phyloP scores from a whole-genome alignment of 2,113 vertebrate genomes.

The Tor tambroides region DNA sequence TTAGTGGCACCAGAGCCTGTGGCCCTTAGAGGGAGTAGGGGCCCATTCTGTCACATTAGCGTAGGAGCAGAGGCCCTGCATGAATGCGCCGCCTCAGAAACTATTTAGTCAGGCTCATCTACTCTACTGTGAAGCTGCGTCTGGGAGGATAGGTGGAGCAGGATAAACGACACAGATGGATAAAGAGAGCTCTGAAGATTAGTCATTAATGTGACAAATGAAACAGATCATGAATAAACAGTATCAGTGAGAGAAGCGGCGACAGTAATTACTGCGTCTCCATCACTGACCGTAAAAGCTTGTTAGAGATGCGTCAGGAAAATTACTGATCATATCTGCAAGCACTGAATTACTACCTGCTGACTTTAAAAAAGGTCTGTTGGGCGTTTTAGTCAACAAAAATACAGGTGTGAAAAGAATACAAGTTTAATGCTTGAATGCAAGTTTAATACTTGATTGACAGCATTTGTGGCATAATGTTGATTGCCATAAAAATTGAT shows the following conservation, averaged over 20 bases:
- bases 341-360: constrained; percentile 20
- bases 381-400: not conserved
- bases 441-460: not conserved
- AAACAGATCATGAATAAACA: constrained; percentile 56
- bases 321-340: constrained; percentile 25
- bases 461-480: not conserved
- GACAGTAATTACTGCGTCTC: constrained; percentile 45
- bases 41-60: constrained; percentile 31
- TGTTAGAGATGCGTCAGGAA: constrained; percentile 34
- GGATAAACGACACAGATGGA: constrained; percentile 49
- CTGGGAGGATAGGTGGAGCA: constrained; percentile 37
- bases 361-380: not conserved
- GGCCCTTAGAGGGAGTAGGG: constrained; percentile 32
- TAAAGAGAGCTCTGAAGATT: constrained; percentile 41
- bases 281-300: constrained; percentile 46
- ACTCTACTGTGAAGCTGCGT: not conserved
- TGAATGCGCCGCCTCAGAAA: constrained; percentile 45
- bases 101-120: constrained; percentile 39
- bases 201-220: constrained; percentile 52
- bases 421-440: not conserved
- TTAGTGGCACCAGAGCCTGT: constrained; percentile 29
- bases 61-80: not conserved
- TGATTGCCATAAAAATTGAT: not conserved
- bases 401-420: constrained; percentile 8
- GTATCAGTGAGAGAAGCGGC: constrained; percentile 44